phyloP scores from a whole-genome alignment of 2,113 vertebrate genomes.

The Microcebus jonahi region DNA sequence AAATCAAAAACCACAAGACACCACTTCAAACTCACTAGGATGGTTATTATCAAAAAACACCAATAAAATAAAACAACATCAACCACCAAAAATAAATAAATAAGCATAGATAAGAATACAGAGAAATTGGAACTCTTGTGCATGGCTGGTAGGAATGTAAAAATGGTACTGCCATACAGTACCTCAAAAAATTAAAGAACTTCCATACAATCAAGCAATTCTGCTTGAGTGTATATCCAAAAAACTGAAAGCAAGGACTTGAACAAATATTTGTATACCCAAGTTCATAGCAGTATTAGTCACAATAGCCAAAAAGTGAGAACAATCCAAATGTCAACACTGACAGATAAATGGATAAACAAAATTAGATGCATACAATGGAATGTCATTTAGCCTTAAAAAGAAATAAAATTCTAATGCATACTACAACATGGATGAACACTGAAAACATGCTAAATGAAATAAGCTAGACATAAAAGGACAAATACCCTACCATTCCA shows the following conservation, averaged over 20 bases:
- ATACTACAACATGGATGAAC: neutral
- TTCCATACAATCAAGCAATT: neutral
- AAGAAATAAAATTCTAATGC: neutral
- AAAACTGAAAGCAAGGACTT: neutral
- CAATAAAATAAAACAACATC: neutral
- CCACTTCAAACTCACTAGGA: neutral
- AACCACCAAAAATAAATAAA: neutral
- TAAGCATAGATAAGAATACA: neutral
- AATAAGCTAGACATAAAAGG: neutral
- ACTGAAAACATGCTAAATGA: neutral
- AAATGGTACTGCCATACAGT: neutral
- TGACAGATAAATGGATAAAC: neutral
- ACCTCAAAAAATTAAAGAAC: neutral
- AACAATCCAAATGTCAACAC: neutral
- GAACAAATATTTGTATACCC: neutral
- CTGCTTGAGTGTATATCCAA: neutral
- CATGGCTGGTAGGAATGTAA: neutral
- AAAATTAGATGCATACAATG: neutral
- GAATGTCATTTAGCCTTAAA: neutral
- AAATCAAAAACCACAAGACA: neutral
- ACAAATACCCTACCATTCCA: neutral
- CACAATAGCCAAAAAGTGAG: neutral
- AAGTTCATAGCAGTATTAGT: neutral
- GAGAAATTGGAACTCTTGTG: neutral
- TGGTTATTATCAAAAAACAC: neutral